A percentile compares a stretch with the other conserved stretches of the same genome.
These are phyloP conservation scores for Acanthurus leucopareius DNA, from an alignment of 2,797 vertebrate genomes.

Conservation along the genomic window DNA sequence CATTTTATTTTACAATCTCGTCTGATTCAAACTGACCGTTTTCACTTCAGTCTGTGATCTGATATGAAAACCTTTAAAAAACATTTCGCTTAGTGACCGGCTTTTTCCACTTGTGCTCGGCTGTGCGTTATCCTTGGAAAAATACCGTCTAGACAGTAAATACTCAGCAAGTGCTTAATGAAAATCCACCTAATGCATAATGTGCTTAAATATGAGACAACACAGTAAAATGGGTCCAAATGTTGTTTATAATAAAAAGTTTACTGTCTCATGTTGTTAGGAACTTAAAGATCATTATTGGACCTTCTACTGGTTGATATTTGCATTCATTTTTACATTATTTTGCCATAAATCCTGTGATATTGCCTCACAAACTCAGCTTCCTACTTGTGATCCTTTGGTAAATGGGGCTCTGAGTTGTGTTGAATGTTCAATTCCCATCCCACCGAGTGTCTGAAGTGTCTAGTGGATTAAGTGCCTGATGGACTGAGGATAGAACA, in stretches of 20 bases:
- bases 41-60: conserved; percentile 28
- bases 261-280: background rate
- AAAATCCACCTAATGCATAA: conserved; percentile 39
- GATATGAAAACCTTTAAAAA: conserved; percentile 49
- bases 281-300: background rate
- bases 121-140: conserved; percentile 52
- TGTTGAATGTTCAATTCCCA: conserved; percentile 51
- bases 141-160: conserved; percentile 44
- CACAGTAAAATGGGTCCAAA: background rate
- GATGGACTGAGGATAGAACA: conserved; percentile 61
- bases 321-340: background rate
- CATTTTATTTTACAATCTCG: conserved; percentile 7
- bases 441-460: conserved; percentile 53
- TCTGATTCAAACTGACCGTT: conserved; percentile 4
- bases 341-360: conserved; percentile 12
- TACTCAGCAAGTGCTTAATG: conserved; percentile 27
- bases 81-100: conserved; percentile 39
- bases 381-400: background rate
- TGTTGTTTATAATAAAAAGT: background rate
- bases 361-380: background rate
- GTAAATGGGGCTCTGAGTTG: conserved; percentile 24
- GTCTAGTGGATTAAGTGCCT: conserved; percentile 56
- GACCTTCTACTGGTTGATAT: background rate
- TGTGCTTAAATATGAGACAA: conserved; percentile 2
- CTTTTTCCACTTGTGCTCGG: conserved; percentile 22